These are phyloP conservation scores for Dorcus parallelipipedus DNA, from an alignment of 2,888 invertebrate species.

Conservation along the genomic window DNA sequence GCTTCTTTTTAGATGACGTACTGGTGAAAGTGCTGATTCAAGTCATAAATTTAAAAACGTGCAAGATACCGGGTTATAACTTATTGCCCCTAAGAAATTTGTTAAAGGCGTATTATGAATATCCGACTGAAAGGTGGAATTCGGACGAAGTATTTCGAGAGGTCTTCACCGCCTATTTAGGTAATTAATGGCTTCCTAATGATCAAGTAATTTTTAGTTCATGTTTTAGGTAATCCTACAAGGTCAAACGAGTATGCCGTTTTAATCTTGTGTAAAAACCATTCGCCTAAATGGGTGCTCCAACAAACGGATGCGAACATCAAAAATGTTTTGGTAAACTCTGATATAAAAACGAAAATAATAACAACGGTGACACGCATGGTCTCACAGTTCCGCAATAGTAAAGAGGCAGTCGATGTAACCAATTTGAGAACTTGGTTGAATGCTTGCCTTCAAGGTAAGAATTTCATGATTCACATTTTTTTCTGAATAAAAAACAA, in stretches of 20 bases:
- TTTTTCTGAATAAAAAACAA: neutral
- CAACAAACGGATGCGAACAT: slow-evolving; percentile 40
- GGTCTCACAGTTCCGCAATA: neutral
- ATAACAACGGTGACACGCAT: neutral
- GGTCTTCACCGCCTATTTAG: slow-evolving; percentile 39
- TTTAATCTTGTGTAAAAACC: slow-evolving; percentile 45
- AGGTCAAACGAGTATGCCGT: slow-evolving; percentile 36
- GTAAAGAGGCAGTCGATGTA: neutral
- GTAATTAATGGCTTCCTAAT: slow-evolving; percentile 28
- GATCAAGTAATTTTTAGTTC: slow-evolving; percentile 4
- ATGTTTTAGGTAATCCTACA: slow-evolving; percentile 27
- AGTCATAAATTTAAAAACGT: slow-evolving; percentile 37
- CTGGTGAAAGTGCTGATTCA: slow-evolving; percentile 46
- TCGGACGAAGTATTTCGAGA: slow-evolving; percentile 37
- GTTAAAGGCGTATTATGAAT: slow-evolving; percentile 44
- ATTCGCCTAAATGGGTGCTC: slow-evolving; percentile 44
- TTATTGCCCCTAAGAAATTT: slow-evolving; percentile 39
- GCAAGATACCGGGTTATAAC: slow-evolving; percentile 36
- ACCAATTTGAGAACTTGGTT: neutral
- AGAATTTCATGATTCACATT: neutral
- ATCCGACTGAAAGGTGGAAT: slow-evolving; percentile 38
- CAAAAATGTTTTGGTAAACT: slow-evolving; percentile 29
- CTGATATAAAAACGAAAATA: neutral
- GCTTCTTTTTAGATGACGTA: slow-evolving; percentile 38
- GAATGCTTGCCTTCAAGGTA: neutral